Evolutionary conservation across 2,888 invertebrate genomes (phyloP).

Genomic region (Lasius platythorax): DNA sequence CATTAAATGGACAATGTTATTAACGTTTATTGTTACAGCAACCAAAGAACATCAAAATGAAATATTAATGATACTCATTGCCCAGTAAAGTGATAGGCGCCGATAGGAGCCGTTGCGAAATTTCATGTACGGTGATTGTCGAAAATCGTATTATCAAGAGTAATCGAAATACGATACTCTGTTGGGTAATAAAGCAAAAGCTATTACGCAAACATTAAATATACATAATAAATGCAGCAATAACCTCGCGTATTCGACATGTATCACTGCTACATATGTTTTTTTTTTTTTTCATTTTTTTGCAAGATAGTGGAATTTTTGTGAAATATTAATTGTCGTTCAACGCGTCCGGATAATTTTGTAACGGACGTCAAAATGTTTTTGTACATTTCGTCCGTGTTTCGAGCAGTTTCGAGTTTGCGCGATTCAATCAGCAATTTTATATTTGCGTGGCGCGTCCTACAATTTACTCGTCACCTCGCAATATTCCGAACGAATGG

Average conservation of each 20-base stretch:
- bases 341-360: slow-evolving; percentile 33
- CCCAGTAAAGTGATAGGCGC: slow-evolving; percentile 21
- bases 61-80: slow-evolving; percentile 45
- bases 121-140: slow-evolving; percentile 25
- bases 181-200: slow-evolving; percentile 41
- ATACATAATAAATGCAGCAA: slow-evolving; percentile 31
- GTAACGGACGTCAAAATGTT: slow-evolving; percentile 45
- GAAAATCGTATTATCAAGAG: slow-evolving; percentile 31
- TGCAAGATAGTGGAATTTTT: slow-evolving; percentile 5
- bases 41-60: slow-evolving; percentile 47
- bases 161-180: slow-evolving; percentile 54
- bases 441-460: slow-evolving; percentile 35
- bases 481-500: slow-evolving; percentile 21
- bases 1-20: slow-evolving; percentile 27
- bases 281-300: neutral
- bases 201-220: slow-evolving; percentile 54
- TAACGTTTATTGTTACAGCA: slow-evolving; percentile 38
- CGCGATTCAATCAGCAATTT: slow-evolving; percentile 25
- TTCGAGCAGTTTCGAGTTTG: neutral
- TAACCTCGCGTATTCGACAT: neutral
- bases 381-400: neutral
- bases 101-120: slow-evolving; percentile 12
- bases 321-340: slow-evolving; percentile 19
- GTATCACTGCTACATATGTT: no score
- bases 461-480: slow-evolving; percentile 40